Conservation (phyloP, 2,113 vertebrate species). For the Mus spicilegus region DNA sequence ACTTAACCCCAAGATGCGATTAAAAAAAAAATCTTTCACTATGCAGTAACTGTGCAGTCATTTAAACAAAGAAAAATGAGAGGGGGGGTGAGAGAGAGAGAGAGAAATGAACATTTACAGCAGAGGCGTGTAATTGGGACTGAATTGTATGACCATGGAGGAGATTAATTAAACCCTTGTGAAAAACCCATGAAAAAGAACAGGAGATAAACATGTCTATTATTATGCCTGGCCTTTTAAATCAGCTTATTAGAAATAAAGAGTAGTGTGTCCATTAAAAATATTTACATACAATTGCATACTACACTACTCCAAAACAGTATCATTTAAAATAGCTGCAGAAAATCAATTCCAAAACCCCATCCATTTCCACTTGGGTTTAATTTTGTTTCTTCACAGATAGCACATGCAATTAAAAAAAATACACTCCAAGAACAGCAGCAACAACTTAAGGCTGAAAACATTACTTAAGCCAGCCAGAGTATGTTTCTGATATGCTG, state of each 20-base stretch:
- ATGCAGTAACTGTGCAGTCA: constrained; percentile 80
- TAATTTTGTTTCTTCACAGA: constrained; percentile 60
- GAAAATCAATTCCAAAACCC: constrained; percentile 49
- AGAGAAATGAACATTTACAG: too few relatives aligned
- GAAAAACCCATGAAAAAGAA: constrained; percentile 85
- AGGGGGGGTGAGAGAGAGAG: too few relatives aligned
- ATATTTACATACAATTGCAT: constrained; percentile 53
- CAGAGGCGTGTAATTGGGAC: constrained; percentile 69
- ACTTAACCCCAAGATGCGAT: constrained; percentile 85
- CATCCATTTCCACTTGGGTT: constrained; percentile 51
- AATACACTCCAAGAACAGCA: background rate
- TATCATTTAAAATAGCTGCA: constrained; percentile 51
- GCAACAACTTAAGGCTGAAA: background rate
- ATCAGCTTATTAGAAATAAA: constrained; percentile 81
- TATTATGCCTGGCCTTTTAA: constrained; percentile 66
- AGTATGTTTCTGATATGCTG: constrained; percentile 22
- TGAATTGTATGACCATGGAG: constrained; percentile 79
- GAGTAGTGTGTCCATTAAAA: constrained; percentile 68
- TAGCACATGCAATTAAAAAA: constrained; percentile 28
- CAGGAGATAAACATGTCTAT: constrained; percentile 82
- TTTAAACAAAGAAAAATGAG: constrained; percentile 61
- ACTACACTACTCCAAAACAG: constrained; percentile 1
- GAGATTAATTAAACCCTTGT: constrained; percentile 82
- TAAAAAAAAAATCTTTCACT: constrained; percentile 80
- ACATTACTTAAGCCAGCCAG: background rate